These are phyloP conservation scores for Vanessa tameamea DNA, from an alignment of 1,140 invertebrate genomes.

Conservation along the genomic window DNA sequence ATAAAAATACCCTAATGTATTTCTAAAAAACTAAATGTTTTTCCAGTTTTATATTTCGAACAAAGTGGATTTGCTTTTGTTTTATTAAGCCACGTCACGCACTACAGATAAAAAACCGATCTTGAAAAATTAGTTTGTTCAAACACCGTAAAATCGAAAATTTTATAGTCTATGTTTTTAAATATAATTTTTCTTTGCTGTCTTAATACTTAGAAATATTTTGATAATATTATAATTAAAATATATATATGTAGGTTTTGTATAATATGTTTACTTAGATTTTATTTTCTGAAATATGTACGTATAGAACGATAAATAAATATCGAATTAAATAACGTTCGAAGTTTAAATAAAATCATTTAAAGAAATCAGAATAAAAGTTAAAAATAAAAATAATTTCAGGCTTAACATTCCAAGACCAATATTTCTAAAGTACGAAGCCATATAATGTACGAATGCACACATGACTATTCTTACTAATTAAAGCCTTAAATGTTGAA, in stretches of 20 bases:
- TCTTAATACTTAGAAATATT: no score
- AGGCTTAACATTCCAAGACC: constrained; percentile 7
- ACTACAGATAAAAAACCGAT: not conserved
- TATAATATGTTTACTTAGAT: no score
- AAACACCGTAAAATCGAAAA: not conserved
- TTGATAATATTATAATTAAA: no score
- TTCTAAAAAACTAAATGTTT: no score
- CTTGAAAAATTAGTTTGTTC: not conserved
- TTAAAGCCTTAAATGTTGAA: not conserved
- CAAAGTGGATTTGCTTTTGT: constrained; percentile 8
- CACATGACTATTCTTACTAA: not conserved
- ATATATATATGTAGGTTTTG: no score
- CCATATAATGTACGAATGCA: not conserved
- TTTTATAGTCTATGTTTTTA: not conserved
- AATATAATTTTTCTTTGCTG: no score
- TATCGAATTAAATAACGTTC: not conserved
- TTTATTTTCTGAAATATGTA: no score
- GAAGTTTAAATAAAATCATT: no score
- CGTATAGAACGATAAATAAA: not conserved
- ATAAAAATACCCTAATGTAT: no score
- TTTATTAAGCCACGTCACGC: constrained; percentile 25
- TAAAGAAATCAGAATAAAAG: not conserved
- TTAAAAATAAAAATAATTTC: not conserved
- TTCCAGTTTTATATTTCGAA: constrained; percentile 8
- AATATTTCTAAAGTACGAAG: not conserved